phyloP scores from a whole-genome alignment of 1,140 invertebrate genomes.

The Acromyrmex heyeri region DNA sequence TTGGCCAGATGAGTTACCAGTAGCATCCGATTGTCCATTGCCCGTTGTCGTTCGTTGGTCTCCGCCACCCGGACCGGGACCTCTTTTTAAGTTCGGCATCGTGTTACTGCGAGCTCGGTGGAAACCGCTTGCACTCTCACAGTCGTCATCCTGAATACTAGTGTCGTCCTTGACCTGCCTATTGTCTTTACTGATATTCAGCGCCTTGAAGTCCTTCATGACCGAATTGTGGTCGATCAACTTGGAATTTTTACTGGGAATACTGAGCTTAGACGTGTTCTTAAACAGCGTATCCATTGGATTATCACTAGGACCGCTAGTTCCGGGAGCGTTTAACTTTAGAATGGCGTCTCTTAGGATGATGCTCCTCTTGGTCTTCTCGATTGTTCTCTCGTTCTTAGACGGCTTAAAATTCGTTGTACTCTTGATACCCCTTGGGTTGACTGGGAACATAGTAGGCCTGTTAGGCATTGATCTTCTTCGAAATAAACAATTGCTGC shows the following conservation, averaged over 20 bases:
- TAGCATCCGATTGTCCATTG: conserved; percentile 20
- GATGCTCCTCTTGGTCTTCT: conserved; percentile 79
- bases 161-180: conserved; percentile 82
- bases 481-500: conserved; percentile 77
- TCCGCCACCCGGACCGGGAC: conserved; percentile 80
- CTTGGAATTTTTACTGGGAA: conserved; percentile 76
- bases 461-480: conserved; percentile 79
- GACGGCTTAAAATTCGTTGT: conserved; percentile 83
- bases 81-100: conserved; percentile 85
- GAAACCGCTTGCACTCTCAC: conserved; percentile 81
- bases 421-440: conserved; percentile 80
- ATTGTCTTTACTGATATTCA: conserved; percentile 79
- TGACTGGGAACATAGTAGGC: conserved; percentile 70
- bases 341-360: conserved; percentile 84
- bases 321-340: conserved; percentile 75
- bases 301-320: conserved; percentile 77
- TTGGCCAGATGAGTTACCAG: conserved; percentile 62
- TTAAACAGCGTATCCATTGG: conserved; percentile 76
- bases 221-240: conserved; percentile 82
- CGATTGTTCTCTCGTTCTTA: conserved; percentile 79
- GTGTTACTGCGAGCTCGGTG: conserved; percentile 85
- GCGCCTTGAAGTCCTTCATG: conserved; percentile 83
- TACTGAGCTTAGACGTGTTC: conserved; percentile 79
- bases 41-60: conserved; percentile 47
- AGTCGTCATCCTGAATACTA: conserved; percentile 79